phyloP scores from a whole-genome alignment of 2,797 vertebrate genomes.

The Pangasius larnaudii region DNA sequence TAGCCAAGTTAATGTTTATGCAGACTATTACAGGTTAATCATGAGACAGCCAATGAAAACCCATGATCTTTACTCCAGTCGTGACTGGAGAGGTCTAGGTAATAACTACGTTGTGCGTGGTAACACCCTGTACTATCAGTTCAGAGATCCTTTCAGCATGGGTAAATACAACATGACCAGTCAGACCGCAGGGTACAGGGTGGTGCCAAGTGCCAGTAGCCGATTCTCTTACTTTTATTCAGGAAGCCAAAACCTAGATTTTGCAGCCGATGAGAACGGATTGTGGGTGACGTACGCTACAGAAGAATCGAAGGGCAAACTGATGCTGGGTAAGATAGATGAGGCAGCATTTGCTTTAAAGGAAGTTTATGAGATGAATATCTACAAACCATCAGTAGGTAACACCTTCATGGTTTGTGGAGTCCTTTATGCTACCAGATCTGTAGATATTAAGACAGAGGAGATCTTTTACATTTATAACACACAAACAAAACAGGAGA shows the following conservation, averaged over 20 bases:
- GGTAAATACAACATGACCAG: constrained; percentile 71
- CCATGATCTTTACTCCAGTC: constrained; percentile 32
- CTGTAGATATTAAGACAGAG: constrained; percentile 66
- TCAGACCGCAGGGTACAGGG: constrained; percentile 59
- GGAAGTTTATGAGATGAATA: constrained; percentile 65
- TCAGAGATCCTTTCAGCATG: constrained; percentile 65
- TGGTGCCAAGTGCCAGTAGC: constrained; percentile 67
- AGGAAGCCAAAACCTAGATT: constrained; percentile 74
- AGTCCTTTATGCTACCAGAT: constrained; percentile 69
- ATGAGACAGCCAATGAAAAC: constrained; percentile 63
- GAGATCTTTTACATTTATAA: constrained; percentile 75
- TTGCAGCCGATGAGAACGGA: constrained; percentile 78
- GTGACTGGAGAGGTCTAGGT: constrained; percentile 65
- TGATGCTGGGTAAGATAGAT: constrained; percentile 72
- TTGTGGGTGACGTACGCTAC: constrained; percentile 78
- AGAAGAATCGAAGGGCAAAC: constrained; percentile 66
- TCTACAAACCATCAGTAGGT: constrained; percentile 68
- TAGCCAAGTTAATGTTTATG: constrained; percentile 64
- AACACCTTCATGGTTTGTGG: constrained; percentile 77
- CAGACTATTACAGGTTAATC: constrained; percentile 71
- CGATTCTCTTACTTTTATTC: constrained; percentile 74
- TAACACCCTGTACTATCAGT: constrained; percentile 75
- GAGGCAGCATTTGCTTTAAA: constrained; percentile 66
- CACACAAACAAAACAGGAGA: constrained; percentile 69
- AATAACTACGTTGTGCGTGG: constrained; percentile 72